Evolutionary conservation across 2,888 invertebrate genomes (phyloP), one percentile per base, ranked within the genome.

Genomic region (Himalopsyche anomala): DNA sequence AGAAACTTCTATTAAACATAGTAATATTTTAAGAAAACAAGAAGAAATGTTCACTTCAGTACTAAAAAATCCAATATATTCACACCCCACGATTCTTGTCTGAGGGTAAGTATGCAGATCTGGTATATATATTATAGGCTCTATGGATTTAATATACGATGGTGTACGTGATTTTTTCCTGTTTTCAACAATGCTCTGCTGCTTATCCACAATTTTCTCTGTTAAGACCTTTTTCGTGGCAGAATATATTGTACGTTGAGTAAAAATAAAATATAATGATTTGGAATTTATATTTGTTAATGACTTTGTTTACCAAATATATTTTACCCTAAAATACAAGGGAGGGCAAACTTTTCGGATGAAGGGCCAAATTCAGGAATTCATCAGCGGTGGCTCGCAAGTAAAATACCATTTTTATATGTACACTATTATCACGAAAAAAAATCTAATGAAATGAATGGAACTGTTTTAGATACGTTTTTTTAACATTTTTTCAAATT

Each of bases 121-220:
- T 74, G 12, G 74, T 74, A 74, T 74, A 74, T 74, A 74, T 36
- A 74, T 74, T 74, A 74, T 74, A 74, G 74, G 74, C 74, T 74
- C 74, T 74, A 74, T 74, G 74, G 74, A 74, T 74, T 74, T 74
- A 74, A 74, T 74, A 74, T 74, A 74, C 74, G 74, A 74, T 36
- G 74, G 28, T 74, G 74, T 36, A 36, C 36, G 74, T 74, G 74
- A 74, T 74, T 74, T 74, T 51, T 74, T 38, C 74, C 74, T 74
- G 74, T 74, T 74, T 74, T 38, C 74, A 74, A 74, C 74, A 74
- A 74, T 74, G 74, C 12, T 36, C 36, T 5, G 36, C 36, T 38
- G 74, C 74, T 74, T 74, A 74, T 38, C 12, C 74, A 74, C 74
- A 38, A 38, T 38, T 28, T 74, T 36, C 74, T 12, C 15, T 74